Evolutionary conservation across 1,140 invertebrate species (phyloP), one percentile per base, ranked within the genome.

Genomic region (Micrasema longulum): DNA sequence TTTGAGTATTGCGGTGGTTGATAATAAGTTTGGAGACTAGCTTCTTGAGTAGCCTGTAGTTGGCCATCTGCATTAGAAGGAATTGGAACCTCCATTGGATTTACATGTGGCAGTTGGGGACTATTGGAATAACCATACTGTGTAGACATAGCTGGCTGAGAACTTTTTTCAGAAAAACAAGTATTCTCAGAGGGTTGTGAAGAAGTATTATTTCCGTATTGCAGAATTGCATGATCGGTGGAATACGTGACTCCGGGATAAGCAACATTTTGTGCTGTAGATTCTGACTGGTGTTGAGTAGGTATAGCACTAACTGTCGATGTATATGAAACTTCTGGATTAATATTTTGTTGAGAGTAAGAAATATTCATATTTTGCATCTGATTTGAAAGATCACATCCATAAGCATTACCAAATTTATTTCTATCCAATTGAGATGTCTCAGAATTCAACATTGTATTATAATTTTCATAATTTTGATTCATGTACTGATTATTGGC

Each of bases 311-410:
- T 12, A 63, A 52, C 20, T 3, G 22, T n/a, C 11, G 16, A 11
- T 3, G 10, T 43, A 71, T 72, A 65, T 12, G 50, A 20, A 45
- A 62, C 38, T 35, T 20, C 12, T 23, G 57, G n/a, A 41, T 43
- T 53, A 4, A 47, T 16, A 48, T 69, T 69, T 43, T 60, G 50
- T 22, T 43, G 11, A 16, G 68, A 10, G 43, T 64, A 70, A 26
- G 66, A 66, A 52, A 76, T 72, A 41, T 67, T 76, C 53, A 73
- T 62, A 53, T 71, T 76, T 64, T 76, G 74, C 67, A 76, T 73
- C 18, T 72, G 74, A 36, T 26, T 72, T 10, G 57, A 14, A 0
- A 75, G n/a, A 31, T 72, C 71, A 65, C 48, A 43, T 11, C 48
- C 69, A 14, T 64, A 53, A 6, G 9, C 14, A n/a, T n/a, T 43